A percentile compares a stretch with the other conserved stretches of the same genome.
Evolutionary conservation across 2,113 vertebrate genomes (phyloP).

Genomic region (Hemiscyllium ocellatum): DNA sequence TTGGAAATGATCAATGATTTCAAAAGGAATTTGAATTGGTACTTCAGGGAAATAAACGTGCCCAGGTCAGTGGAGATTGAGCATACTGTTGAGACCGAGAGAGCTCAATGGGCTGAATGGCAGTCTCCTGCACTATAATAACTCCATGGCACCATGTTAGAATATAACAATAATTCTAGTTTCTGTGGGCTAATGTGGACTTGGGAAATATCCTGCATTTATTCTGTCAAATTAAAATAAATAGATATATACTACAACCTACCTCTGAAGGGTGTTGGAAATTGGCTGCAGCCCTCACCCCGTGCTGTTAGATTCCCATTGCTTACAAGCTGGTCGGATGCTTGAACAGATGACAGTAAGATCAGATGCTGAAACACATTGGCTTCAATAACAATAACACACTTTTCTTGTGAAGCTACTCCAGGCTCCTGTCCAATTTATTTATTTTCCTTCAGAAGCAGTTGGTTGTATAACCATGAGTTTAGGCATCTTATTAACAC

Average conservation of each 20-base stretch:
- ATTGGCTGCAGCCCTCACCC: not conserved
- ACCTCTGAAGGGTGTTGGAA: not conserved
- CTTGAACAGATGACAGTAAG: slow-evolving; percentile 18
- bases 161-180: not conserved
- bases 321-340: not conserved
- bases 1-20: not conserved
- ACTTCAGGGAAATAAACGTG: too few relatives aligned
- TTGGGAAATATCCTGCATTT: not conserved
- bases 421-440: not conserved
- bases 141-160: not conserved
- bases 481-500: not conserved
- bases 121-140: too few relatives aligned
- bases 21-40: not conserved
- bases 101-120: too few relatives aligned
- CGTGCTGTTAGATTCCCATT: slow-evolving; percentile 20
- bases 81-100: too few relatives aligned
- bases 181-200: not conserved
- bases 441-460: not conserved
- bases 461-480: not conserved
- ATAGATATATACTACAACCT: not conserved
- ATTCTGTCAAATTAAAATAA: not conserved
- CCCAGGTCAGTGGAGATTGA: too few relatives aligned
- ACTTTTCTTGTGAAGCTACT: not conserved
- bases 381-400: not conserved
- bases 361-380: not conserved